Conservation (phyloP, 1,140 invertebrate species). For the Habropoda laboriosa region DNA sequence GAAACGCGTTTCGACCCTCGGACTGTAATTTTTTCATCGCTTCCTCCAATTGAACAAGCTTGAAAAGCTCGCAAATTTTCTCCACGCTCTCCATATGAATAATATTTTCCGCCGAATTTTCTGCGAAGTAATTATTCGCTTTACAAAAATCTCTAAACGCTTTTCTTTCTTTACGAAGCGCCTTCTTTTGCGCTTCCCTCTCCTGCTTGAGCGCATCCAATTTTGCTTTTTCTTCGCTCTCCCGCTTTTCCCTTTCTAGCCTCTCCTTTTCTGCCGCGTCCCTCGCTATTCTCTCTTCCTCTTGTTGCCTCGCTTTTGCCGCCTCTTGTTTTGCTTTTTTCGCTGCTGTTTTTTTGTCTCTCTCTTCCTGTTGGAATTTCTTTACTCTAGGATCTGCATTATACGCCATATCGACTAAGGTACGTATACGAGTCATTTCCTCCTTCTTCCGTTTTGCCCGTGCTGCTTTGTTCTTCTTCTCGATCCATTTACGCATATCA, state of each 20-base stretch:
- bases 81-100: conserved; percentile 94
- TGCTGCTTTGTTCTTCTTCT: conserved; percentile 97
- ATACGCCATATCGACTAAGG: conserved; percentile 96
- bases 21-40: conserved; percentile 88
- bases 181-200: conserved; percentile 91
- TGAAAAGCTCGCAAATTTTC: conserved; percentile 92
- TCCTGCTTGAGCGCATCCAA: conserved; percentile 93
- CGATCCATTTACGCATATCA: conserved; percentile 97
- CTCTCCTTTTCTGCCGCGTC: conserved; percentile 86
- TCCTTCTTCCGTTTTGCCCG: conserved; percentile 97
- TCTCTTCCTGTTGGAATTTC: conserved; percentile 96
- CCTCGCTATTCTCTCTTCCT: conserved; percentile 88
- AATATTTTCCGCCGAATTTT: conserved; percentile 88
- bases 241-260: conserved; percentile 90
- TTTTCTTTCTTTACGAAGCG: conserved; percentile 93
- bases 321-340: conserved; percentile 96
- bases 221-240: conserved; percentile 90
- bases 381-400: conserved; percentile 95
- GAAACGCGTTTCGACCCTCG: conserved; percentile 86
- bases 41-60: conserved; percentile 87
- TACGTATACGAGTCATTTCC: conserved; percentile 95
- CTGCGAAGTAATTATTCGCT: conserved; percentile 92
- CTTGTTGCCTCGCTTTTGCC: conserved; percentile 89
- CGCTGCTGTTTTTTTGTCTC: conserved; percentile 92
- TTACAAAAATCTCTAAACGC: conserved; percentile 92